Conservation (phyloP, 1,140 invertebrate genomes). For the Uloborus diversus region DNA sequence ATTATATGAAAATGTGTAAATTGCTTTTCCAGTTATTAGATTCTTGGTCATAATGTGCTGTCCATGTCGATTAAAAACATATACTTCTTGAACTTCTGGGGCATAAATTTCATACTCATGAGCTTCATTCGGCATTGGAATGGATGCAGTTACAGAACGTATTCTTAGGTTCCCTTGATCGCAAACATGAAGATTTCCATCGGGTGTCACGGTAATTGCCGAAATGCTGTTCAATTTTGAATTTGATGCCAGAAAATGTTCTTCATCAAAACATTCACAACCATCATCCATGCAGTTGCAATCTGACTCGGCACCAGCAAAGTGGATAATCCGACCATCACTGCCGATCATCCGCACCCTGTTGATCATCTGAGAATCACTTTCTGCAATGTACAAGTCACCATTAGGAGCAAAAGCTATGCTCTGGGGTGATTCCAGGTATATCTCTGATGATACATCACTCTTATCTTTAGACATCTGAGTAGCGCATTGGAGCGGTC, state of each 20-base stretch:
- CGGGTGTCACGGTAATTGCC: conserved; percentile 90
- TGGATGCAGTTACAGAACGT: conserved; percentile 86
- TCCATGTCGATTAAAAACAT: conserved; percentile 88
- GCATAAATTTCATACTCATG: conserved; percentile 90
- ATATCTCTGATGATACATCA: conserved; percentile 59
- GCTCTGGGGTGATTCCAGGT: conserved; percentile 61
- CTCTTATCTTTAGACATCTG: conserved; percentile 31
- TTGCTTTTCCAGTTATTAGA: conserved; percentile 86
- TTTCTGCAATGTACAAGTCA: conserved; percentile 92
- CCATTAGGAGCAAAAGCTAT: conserved; percentile 92
- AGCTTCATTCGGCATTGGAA: conserved; percentile 86
- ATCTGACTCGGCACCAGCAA: conserved; percentile 66
- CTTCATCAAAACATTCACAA: conserved; percentile 83
- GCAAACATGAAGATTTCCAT: conserved; percentile 92
- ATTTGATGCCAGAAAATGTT: conserved; percentile 88
- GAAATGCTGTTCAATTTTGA: conserved; percentile 90
- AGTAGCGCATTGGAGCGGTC: conserved; percentile 80
- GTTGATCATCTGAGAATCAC: conserved; percentile 88
- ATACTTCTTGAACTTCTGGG: conserved; percentile 89
- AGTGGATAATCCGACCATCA: conserved; percentile 67
- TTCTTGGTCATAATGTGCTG: conserved; percentile 94
- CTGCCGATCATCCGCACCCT: conserved; percentile 73
- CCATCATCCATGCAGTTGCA: conserved; percentile 68
- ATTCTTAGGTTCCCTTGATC: conserved; percentile 91
- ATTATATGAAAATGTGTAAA: conserved; percentile 94